Conservation (phyloP, 2,113 vertebrate genomes). For the Piprites chloris region DNA sequence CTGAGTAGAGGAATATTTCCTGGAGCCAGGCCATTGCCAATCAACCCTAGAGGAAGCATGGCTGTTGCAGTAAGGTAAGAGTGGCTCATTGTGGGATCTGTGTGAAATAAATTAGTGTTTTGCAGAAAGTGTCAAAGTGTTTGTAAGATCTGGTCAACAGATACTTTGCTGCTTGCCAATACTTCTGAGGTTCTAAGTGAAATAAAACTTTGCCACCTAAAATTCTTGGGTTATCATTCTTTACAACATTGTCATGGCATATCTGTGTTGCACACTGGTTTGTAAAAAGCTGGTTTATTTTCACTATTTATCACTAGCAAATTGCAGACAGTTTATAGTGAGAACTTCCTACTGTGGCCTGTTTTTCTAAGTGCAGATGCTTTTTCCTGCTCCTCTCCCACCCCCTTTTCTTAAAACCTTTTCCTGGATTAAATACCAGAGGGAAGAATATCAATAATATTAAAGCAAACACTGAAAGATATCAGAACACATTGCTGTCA, state of each 20-base stretch:
- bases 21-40: conserved; percentile 90
- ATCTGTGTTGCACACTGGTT: background rate
- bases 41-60: conserved; percentile 90
- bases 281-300: background rate
- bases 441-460: background rate
- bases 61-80: conserved; percentile 89
- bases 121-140: background rate
- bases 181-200: background rate
- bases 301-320: background rate
- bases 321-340: background rate
- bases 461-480: background rate
- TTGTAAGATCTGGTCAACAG: background rate
- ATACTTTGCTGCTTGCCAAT: background rate
- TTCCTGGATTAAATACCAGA: background rate
- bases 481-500: background rate
- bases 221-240: background rate
- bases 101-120: background rate
- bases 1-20: conserved; percentile 93
- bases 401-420: background rate
- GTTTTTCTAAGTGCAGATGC: background rate
- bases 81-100: background rate
- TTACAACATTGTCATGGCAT: background rate
- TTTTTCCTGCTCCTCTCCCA: background rate
- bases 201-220: background rate
- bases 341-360: background rate